Percentiles rank a stretch among this genome's conserved stretches.
phyloP scores from a whole-genome alignment of 2,888 invertebrate genomes.

The Amaurobius ferox region DNA sequence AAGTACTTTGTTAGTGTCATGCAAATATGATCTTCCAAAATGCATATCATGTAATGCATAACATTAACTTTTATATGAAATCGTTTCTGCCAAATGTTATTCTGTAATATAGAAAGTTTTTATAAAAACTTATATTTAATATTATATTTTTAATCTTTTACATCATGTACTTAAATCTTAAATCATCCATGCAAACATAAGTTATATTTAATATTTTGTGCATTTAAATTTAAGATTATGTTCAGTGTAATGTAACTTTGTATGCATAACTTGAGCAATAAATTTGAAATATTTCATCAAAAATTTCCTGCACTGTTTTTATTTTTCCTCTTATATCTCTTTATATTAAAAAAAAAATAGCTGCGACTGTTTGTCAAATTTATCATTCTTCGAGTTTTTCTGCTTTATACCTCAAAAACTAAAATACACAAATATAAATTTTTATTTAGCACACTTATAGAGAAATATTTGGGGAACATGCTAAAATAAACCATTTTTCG shows the following conservation, averaged over 20 bases:
- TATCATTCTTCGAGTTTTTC: too few relatives aligned
- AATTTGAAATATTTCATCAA: not conserved
- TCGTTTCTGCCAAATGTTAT: slow-evolving; percentile 2
- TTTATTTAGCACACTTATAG: too few relatives aligned
- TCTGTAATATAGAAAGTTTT: not conserved
- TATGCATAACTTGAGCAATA: not conserved
- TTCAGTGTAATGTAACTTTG: slow-evolving; percentile 1
- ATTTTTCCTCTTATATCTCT: too few relatives aligned
- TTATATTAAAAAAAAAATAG: too few relatives aligned
- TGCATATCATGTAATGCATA: not conserved
- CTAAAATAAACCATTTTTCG: too few relatives aligned
- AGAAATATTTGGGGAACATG: too few relatives aligned
- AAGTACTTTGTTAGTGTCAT: not conserved
- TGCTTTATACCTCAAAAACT: too few relatives aligned
- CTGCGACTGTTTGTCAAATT: too few relatives aligned
- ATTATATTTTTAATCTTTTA: not conserved
- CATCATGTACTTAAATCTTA: not conserved
- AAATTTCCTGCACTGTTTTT: not conserved
- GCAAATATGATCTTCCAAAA: not conserved
- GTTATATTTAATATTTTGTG: not conserved
- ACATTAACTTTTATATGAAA: not conserved
- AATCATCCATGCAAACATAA: not conserved
- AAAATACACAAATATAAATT: too few relatives aligned
- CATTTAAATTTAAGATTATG: not conserved
- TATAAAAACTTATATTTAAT: not conserved